Conservation (phyloP, 2,113 vertebrate species). For the Microcebus ravelobensis region DNA sequence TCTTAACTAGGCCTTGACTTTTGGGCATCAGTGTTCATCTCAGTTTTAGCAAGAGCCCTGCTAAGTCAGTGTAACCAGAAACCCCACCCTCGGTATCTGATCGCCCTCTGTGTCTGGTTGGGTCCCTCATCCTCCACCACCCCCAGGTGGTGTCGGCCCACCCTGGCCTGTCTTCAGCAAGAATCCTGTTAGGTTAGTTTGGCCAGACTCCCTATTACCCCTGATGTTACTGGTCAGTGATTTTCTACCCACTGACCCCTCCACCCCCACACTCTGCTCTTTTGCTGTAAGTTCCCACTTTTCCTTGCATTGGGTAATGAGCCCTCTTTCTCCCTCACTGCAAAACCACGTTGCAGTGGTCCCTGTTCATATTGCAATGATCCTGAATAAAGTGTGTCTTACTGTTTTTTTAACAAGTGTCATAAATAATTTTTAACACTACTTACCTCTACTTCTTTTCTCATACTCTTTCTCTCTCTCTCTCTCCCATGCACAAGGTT, state of each 20-base stretch:
- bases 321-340: background rate
- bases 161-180: background rate
- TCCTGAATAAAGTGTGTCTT: background rate
- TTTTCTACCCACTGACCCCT: background rate
- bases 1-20: background rate
- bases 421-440: background rate
- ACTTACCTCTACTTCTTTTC: background rate
- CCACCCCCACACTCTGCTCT: accelerated
- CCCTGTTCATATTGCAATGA: accelerated
- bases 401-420: background rate
- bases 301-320: background rate
- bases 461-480: too few species aligned
- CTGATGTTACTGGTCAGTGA: background rate
- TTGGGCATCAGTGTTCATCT: background rate
- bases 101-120: accelerated
- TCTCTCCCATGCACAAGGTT: too few species aligned
- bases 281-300: background rate
- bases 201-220: background rate
- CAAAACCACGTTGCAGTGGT: background rate
- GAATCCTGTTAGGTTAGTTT: background rate
- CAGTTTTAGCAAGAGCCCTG: background rate
- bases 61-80: background rate
- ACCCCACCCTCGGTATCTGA: background rate
- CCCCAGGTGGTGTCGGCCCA: background rate
- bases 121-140: background rate